Percentiles rank a stretch among this genome's conserved stretches.
These are phyloP conservation scores for Archocentrus centrarchus DNA, from an alignment of 2,113 vertebrate species.

Conservation along the genomic window DNA sequence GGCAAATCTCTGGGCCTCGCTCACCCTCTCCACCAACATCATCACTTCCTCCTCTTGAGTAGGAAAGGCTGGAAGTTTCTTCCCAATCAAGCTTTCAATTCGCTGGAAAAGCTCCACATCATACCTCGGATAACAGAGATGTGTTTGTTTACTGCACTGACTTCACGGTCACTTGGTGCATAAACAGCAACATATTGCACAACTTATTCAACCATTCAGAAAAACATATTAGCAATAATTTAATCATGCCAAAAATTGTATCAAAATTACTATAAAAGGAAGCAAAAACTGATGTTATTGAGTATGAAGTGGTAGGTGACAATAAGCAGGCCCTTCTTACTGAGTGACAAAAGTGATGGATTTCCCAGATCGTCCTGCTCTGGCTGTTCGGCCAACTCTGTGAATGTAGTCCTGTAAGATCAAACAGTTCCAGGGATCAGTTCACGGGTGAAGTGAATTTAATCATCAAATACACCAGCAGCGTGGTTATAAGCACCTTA, in stretches of 20 bases:
- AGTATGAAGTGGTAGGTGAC: not conserved
- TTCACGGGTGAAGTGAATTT: not conserved
- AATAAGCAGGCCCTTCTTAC: slow-evolving; percentile 74
- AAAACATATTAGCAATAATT: not conserved
- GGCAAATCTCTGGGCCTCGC: slow-evolving; percentile 94
- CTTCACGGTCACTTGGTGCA: not conserved
- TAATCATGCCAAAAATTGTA: not conserved
- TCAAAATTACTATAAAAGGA: not conserved
- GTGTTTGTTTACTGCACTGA: not conserved
- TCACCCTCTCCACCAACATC: slow-evolving; percentile 95
- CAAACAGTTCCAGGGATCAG: slow-evolving; percentile 3
- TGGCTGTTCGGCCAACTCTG: slow-evolving; percentile 93
- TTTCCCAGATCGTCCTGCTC: slow-evolving; percentile 95
- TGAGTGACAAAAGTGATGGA: slow-evolving; percentile 98
- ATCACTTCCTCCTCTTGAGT: slow-evolving; percentile 98
- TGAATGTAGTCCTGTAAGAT: slow-evolving; percentile 94
- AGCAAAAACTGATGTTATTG: not conserved
- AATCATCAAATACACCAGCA: no score
- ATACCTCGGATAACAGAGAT: slow-evolving; percentile 80
- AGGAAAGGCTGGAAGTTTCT: slow-evolving; percentile 95
- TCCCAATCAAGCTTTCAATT: slow-evolving; percentile 95
- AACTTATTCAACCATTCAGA: not conserved
- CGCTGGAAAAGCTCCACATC: slow-evolving; percentile 98
- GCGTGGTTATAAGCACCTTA: slow-evolving; percentile 72
- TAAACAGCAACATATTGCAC: not conserved